Percentiles rank a stretch among this genome's conserved stretches.
phyloP scores from a whole-genome alignment of 2,113 vertebrate species.

The Ranitomeya imitator region DNA sequence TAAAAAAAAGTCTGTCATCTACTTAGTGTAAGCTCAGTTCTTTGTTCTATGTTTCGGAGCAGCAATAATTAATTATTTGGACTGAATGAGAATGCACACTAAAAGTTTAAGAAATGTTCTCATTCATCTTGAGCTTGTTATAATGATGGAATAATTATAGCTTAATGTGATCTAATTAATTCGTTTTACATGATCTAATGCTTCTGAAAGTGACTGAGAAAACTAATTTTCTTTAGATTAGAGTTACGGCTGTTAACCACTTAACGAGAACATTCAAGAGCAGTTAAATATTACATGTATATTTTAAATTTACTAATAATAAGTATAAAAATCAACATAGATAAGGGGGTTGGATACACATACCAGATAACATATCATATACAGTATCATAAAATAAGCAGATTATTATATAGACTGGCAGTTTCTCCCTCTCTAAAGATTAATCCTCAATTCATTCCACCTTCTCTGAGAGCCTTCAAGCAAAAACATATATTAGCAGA shows the following conservation, averaged over 20 bases:
- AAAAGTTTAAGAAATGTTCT: neutral
- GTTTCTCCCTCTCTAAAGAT: too few relatives aligned
- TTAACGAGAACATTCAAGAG: neutral
- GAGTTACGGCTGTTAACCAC: neutral
- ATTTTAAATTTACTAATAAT: neutral
- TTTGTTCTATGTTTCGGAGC: neutral
- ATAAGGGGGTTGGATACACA: neutral
- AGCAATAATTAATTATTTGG: constrained; percentile 7
- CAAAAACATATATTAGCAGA: too few relatives aligned
- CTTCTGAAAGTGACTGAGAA: neutral
- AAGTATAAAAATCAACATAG: neutral
- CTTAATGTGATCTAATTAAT: constrained; percentile 19
- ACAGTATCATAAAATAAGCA: too few relatives aligned
- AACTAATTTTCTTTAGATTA: neutral
- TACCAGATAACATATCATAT: too few relatives aligned
- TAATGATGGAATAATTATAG: constrained; percentile 15
- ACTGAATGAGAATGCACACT: neutral
- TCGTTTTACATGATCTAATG: neutral
- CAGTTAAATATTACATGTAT: neutral
- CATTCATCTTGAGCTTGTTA: constrained; percentile 18
- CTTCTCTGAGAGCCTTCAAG: too few relatives aligned
- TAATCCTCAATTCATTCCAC: too few relatives aligned
- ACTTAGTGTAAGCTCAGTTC: neutral
- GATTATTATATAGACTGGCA: too few relatives aligned
- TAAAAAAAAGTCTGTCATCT: neutral